These are phyloP conservation scores for Petaurus breviceps DNA, from an alignment of 2,113 vertebrate genomes.

Conservation along the genomic window DNA sequence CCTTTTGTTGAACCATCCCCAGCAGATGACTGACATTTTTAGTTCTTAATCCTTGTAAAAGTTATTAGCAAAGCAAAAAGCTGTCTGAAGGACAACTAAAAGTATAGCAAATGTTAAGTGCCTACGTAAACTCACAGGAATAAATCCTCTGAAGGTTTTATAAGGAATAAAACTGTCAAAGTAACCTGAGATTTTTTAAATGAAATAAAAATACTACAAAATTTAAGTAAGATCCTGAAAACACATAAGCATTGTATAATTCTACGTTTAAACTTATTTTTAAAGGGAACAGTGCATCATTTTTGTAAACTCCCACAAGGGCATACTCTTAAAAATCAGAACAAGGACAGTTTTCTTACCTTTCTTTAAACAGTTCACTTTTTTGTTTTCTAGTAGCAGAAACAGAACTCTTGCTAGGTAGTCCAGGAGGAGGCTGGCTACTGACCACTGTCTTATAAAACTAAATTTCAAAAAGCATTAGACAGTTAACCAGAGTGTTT, in stretches of 20 bases:
- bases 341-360: slow-evolving; percentile 48
- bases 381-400: slow-evolving; percentile 65
- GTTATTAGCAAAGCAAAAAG: neutral
- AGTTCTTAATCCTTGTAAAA: neutral
- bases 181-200: neutral
- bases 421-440: slow-evolving; percentile 45
- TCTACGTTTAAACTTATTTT: neutral
- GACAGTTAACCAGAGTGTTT: slow-evolving; percentile 41
- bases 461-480: slow-evolving; percentile 55
- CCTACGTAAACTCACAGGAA: neutral
- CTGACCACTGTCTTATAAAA: slow-evolving; percentile 36
- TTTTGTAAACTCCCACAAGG: slow-evolving; percentile 46
- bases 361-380: slow-evolving; percentile 45
- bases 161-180: neutral
- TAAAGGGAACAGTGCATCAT: slow-evolving; percentile 39
- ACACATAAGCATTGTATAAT: neutral
- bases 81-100: neutral
- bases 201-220: neutral
- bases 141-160: neutral
- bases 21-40: neutral
- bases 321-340: slow-evolving; percentile 37
- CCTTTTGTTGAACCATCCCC: neutral
- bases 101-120: neutral
- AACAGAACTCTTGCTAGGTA: slow-evolving; percentile 54
- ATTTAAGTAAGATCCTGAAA: neutral